Evolutionary conservation across 1,140 invertebrate genomes (phyloP).

Genomic region (Procambarus clarkii): DNA sequence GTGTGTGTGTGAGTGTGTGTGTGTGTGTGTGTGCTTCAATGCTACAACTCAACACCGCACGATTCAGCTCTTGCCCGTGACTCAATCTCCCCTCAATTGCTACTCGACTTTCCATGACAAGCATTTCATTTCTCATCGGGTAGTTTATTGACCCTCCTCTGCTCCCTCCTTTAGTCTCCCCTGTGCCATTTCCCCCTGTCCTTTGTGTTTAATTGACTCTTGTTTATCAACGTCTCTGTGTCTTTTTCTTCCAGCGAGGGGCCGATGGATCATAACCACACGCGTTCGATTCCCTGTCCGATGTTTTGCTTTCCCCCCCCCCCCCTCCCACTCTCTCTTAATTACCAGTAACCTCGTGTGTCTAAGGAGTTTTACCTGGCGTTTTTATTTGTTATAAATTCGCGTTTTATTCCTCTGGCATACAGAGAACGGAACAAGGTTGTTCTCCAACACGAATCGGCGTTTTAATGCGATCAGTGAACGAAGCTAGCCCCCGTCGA

Average conservation of each 20-base stretch:
- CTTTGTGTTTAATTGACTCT: slow-evolving; percentile 70
- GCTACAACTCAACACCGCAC: background rate
- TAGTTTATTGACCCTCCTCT: slow-evolving; percentile 34
- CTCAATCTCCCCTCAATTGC: slow-evolving; percentile 58
- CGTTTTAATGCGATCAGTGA: background rate
- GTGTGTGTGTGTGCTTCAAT: background rate
- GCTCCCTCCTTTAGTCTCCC: slow-evolving; percentile 44
- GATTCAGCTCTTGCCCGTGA: slow-evolving; percentile 13
- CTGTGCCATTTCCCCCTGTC: slow-evolving; percentile 33
- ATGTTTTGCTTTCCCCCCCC: background rate
- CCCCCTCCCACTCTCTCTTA: background rate
- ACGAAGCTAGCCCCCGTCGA: background rate
- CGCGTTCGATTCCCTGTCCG: slow-evolving; percentile 34
- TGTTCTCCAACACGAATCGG: background rate
- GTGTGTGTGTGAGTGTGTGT: no score
- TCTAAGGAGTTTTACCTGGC: background rate
- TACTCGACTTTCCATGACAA: slow-evolving; percentile 30
- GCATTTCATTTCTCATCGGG: slow-evolving; percentile 45
- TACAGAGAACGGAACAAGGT: no score
- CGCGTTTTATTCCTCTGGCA: no score
- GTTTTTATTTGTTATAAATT: background rate
- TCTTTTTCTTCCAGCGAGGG: slow-evolving; percentile 61
- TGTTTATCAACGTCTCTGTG: slow-evolving; percentile 69
- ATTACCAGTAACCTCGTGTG: background rate
- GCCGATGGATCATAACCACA: slow-evolving; percentile 58